A percentile compares a stretch with the other conserved stretches of the same genome.
phyloP scores from a whole-genome alignment of 2,888 invertebrate species.

The Sesia apiformis region DNA sequence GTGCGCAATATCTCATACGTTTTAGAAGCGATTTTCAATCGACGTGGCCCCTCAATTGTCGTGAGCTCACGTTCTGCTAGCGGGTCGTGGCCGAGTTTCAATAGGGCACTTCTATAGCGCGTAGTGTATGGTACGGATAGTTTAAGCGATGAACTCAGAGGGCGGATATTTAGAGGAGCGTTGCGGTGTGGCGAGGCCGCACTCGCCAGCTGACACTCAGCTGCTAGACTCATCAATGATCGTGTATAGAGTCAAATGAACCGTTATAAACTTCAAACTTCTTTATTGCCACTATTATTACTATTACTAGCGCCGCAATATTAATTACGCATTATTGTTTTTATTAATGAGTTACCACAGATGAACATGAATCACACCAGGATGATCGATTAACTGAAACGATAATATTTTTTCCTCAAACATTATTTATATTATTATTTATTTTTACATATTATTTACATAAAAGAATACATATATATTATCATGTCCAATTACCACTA shows the following conservation, averaged over 20 bases:
- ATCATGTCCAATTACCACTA: no score
- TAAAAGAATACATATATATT: no score
- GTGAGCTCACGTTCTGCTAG: slow-evolving; percentile 29
- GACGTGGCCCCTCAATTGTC: slow-evolving; percentile 47
- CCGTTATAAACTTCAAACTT: neutral
- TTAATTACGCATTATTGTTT: no score
- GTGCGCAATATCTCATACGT: slow-evolving; percentile 27
- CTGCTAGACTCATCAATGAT: slow-evolving; percentile 46
- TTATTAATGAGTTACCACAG: no score
- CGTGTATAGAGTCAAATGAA: neutral
- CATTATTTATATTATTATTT: no score
- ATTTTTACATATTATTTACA: no score
- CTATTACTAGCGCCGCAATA: no score
- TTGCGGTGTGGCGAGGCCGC: slow-evolving; percentile 7
- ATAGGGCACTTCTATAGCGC: slow-evolving; percentile 26
- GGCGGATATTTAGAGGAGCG: slow-evolving; percentile 27
- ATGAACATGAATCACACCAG: no score
- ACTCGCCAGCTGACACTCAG: slow-evolving; percentile 50
- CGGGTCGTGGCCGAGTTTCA: slow-evolving; percentile 25
- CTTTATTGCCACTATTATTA: no score
- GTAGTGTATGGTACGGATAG: slow-evolving; percentile 22
- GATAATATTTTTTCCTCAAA: no score
- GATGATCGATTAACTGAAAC: no score
- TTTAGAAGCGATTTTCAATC: slow-evolving; percentile 33
- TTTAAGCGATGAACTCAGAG: slow-evolving; percentile 57